Conservation (phyloP, 2,888 invertebrate species). For the Nomada ruficornis region DNA sequence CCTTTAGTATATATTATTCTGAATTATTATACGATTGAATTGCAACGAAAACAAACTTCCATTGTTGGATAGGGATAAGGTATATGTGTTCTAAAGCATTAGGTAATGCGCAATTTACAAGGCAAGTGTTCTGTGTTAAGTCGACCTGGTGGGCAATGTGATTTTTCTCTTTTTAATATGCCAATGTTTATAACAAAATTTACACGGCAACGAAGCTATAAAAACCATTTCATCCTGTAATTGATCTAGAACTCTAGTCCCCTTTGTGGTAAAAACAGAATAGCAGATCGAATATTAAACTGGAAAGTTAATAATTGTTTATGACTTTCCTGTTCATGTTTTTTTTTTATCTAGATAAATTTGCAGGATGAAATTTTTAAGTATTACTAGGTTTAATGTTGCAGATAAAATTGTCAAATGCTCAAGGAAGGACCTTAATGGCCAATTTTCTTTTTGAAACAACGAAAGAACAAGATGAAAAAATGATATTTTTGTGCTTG, state of each 20-base stretch:
- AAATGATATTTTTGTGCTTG: conserved; percentile 22
- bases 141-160: not conserved
- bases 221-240: not conserved
- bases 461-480: not conserved
- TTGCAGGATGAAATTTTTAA: conserved; percentile 31
- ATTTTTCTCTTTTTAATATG: not conserved
- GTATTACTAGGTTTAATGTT: conserved; percentile 49
- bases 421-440: conserved; percentile 22
- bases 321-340: not conserved
- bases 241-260: too few relatives aligned
- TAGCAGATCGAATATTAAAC: conserved; percentile 33
- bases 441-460: not conserved
- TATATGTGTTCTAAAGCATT: conserved; percentile 22
- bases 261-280: not conserved
- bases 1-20: not conserved
- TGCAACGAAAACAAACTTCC: not conserved
- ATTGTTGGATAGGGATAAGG: not conserved
- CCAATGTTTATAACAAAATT: not conserved
- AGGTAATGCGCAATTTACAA: conserved; percentile 30
- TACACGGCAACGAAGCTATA: not conserved
- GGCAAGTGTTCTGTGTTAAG: not conserved
- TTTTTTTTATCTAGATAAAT: not conserved
- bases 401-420: not conserved
- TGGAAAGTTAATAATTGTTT: conserved; percentile 30
- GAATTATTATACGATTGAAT: not conserved